Evolutionary conservation across 2,797 vertebrate genomes (phyloP), one percentile per base, ranked within the genome.

Genomic region (Gymnodraco acuticeps): DNA sequence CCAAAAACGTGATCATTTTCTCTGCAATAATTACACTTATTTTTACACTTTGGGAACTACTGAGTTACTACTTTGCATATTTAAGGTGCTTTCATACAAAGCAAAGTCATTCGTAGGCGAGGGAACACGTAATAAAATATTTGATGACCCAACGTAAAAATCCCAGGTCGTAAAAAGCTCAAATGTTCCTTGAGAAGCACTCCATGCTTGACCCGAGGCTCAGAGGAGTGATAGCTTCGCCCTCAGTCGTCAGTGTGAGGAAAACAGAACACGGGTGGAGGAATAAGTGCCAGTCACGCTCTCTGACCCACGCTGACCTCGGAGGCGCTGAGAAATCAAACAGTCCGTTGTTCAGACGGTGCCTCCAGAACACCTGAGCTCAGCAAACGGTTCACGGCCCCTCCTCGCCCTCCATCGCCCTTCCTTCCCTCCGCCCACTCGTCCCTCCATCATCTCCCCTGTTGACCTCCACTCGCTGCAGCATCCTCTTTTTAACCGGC

Each of bases 301-400:
- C 78, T 68, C 64, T 76, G 84, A 78, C 84, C 84, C 48, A 0
- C 7, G 11, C 4, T 3, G 1, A 41, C 64, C 23, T 76, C 60
- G 1, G 3, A 70, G 75, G 68, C 4, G 59, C 33, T 10, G 53
- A 83, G 75, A 84, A 88, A 86, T 88, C 88, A 87, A 84, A 81
- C 12, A 48, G 45, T 48, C 52, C 71, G 87, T 87, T 85, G 85
- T 87, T 88, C 31, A 75, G 85, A 84, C 79, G 61, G 86, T n/a
- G 72, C 9, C 78, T 70, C 74, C 53, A 42, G 85, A 88, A 89
- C 84, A 86, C 84, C 78, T 85, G 78, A 90, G 81, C 85, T 89
- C 89, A 90, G 86, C 87, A 91, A 81, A 84, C 74, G 71, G 84
- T 73, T 83, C 73, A 55, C 6, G 15, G 53, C 70, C 75, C 53